Percentiles rank a stretch among this genome's conserved stretches.
Conservation (phyloP, 2,797 vertebrate species). For the Falco berigora region DNA sequence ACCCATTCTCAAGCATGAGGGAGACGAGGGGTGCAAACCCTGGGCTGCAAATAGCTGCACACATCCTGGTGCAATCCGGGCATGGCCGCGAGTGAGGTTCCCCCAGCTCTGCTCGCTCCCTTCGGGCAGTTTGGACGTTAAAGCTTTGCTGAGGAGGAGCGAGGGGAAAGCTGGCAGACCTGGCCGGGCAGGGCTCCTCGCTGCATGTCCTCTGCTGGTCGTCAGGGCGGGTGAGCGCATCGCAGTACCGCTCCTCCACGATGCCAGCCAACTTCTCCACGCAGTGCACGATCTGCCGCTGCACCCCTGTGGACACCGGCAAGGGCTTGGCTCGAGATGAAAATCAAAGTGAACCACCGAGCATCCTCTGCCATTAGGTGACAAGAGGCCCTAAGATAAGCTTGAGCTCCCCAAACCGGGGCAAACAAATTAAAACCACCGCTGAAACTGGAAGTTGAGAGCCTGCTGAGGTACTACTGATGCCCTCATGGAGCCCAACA, state of each 20-base stretch:
- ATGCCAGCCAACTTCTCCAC: constrained; percentile 82
- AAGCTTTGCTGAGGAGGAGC: not conserved
- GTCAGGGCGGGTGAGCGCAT: constrained; percentile 77
- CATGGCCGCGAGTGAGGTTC: fast-evolving
- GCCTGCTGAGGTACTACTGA: fast-evolving
- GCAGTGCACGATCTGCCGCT: constrained; percentile 85
- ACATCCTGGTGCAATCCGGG: not conserved
- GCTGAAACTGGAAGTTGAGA: no score
- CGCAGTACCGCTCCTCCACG: constrained; percentile 84
- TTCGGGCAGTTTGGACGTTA: not conserved
- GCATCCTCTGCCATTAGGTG: not conserved
- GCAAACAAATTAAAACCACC: not conserved
- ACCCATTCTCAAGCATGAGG: fast-evolving
- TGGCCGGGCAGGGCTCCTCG: constrained; percentile 84
- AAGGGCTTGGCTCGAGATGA: not conserved
- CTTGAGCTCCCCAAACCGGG: not conserved
- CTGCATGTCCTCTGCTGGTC: constrained; percentile 82
- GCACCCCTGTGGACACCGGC: constrained; percentile 76
- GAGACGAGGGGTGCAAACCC: not conserved
- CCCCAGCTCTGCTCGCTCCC: not conserved
- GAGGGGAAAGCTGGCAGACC: constrained; percentile 51
- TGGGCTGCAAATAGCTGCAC: not conserved
- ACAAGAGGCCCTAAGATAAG: not conserved
- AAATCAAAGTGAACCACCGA: fast-evolving
- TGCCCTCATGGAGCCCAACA: fast-evolving